Conservation (phyloP, 2,888 invertebrate genomes). For the Chymomyza fuscimana region DNA sequence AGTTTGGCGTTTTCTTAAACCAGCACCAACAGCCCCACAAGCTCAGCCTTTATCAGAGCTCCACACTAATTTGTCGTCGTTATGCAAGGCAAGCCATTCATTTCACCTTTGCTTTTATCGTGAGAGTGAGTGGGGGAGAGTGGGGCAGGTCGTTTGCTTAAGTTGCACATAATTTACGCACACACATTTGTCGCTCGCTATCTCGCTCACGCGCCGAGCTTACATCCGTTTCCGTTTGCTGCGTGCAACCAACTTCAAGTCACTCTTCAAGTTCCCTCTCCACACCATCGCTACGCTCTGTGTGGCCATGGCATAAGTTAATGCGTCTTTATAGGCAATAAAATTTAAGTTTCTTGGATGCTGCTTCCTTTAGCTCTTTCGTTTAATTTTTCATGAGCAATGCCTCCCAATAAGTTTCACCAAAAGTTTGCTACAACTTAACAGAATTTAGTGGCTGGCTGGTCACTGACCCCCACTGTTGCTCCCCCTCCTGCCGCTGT, state of each 20-base stretch:
- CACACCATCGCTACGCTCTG: too few relatives aligned
- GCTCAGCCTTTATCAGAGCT: background rate
- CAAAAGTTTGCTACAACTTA: constrained; percentile 54
- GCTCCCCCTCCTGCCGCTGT: constrained; percentile 30
- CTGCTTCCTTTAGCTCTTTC: constrained; percentile 33
- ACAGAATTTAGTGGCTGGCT: constrained; percentile 62
- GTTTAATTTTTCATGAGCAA: constrained; percentile 65
- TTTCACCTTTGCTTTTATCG: constrained; percentile 33
- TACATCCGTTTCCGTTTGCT: background rate
- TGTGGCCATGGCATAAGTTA: constrained; percentile 60
- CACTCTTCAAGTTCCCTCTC: constrained; percentile 5
- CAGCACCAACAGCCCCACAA: background rate
- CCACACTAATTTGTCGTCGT: constrained; percentile 58
- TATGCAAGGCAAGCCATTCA: constrained; percentile 54
- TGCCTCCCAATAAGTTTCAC: constrained; percentile 42
- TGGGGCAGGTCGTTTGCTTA: constrained; percentile 14
- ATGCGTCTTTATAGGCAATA: constrained; percentile 75
- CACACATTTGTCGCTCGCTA: constrained; percentile 63
- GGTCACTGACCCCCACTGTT: constrained; percentile 33
- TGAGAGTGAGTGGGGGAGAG: too few relatives aligned
- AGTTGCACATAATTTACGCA: constrained; percentile 61
- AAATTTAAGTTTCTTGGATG: constrained; percentile 67
- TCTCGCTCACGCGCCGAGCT: constrained; percentile 37
- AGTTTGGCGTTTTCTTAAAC: background rate
- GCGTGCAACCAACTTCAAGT: constrained; percentile 2